These are phyloP conservation scores for Poecilia latipinna DNA, from an alignment of 2,113 vertebrate species.

Conservation along the genomic window DNA sequence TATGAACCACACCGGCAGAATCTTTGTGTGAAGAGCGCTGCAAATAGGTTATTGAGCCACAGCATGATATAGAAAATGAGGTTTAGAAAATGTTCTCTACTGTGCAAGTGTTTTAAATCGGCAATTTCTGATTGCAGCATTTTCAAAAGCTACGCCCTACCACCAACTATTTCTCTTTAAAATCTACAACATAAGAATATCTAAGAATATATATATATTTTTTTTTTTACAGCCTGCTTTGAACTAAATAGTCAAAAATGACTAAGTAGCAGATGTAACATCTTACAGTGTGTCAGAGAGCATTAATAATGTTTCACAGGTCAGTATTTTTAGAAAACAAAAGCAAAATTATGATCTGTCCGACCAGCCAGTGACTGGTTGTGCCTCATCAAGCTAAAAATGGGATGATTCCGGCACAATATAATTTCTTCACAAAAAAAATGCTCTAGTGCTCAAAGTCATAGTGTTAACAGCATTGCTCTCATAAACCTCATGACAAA, in stretches of 20 bases:
- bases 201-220: neutral
- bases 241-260: too few relatives aligned
- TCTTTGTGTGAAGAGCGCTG: constrained; percentile 36
- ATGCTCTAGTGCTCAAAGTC: too few relatives aligned
- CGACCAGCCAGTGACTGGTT: too few relatives aligned
- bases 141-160: neutral
- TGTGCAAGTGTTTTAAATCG: neutral
- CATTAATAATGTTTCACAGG: neutral
- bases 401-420: too few relatives aligned
- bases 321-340: neutral
- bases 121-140: neutral
- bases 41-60: neutral
- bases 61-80: neutral
- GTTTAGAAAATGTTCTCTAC: neutral
- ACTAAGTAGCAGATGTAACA: neutral
- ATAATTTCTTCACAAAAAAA: too few relatives aligned
- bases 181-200: neutral
- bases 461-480: too few relatives aligned
- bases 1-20: constrained; percentile 45
- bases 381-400: too few relatives aligned
- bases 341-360: too few relatives aligned
- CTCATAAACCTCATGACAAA: too few relatives aligned
- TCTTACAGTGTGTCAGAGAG: neutral
- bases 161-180: neutral
- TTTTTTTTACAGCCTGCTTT: too few relatives aligned